phyloP scores from a whole-genome alignment of 1,140 invertebrate species.

The Drosophila oshimai region DNA sequence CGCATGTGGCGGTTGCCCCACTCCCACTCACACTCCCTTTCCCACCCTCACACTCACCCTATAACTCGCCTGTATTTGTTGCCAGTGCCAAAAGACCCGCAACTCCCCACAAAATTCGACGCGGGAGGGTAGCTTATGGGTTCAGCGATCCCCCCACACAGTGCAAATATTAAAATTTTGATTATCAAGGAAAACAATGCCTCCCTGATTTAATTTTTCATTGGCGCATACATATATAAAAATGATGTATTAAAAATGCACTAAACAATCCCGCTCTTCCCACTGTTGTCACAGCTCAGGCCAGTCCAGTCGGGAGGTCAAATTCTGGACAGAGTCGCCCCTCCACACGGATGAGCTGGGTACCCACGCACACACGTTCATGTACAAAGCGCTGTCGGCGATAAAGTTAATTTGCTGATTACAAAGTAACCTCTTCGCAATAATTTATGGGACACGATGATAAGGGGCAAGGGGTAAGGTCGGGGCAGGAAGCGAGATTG shows the following conservation, averaged over 20 bases:
- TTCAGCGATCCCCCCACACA: slow-evolving; percentile 38
- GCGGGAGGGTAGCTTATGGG: slow-evolving; percentile 12
- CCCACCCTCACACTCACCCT: neutral
- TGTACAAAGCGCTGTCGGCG: slow-evolving; percentile 44
- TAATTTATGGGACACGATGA: slow-evolving; percentile 66
- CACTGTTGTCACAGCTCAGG: slow-evolving; percentile 8
- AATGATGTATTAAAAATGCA: slow-evolving; percentile 49
- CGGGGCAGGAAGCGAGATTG: slow-evolving; percentile 8
- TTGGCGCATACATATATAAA: slow-evolving; percentile 47
- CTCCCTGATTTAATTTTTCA: slow-evolving; percentile 62
- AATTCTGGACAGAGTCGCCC: neutral
- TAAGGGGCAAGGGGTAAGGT: slow-evolving; percentile 59
- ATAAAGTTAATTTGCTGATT: slow-evolving; percentile 76
- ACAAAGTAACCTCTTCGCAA: slow-evolving; percentile 68
- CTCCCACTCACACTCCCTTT: neutral
- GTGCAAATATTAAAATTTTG: slow-evolving; percentile 62
- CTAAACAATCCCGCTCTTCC: neutral
- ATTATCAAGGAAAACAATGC: slow-evolving; percentile 57
- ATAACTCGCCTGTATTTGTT: slow-evolving; percentile 25
- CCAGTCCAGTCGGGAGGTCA: neutral
- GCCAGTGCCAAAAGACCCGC: slow-evolving; percentile 48
- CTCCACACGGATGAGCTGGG: neutral
- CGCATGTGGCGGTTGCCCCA: slow-evolving; percentile 54
- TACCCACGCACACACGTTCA: neutral
- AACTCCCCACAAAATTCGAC: slow-evolving; percentile 57